phyloP scores from a whole-genome alignment of 2,888 invertebrate genomes.

The Bombylius major region DNA sequence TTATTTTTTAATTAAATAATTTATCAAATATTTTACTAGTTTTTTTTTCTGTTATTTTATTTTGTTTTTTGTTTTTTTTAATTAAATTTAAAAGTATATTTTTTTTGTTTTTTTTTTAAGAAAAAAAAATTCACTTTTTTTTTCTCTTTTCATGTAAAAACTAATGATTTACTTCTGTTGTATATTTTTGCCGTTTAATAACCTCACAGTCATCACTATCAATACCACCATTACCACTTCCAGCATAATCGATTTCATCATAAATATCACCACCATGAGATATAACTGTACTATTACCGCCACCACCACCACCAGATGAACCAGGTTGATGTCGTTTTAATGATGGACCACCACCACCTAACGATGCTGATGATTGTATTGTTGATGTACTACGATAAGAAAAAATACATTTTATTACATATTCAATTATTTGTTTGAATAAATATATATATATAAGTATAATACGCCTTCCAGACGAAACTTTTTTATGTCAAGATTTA shows the following conservation, averaged over 20 bases:
- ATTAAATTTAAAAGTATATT: not conserved
- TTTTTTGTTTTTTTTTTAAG: constrained; percentile 20
- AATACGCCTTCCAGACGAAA: too few relatives aligned
- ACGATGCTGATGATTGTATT: not conserved
- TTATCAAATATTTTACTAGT: constrained; percentile 8
- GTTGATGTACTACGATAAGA: constrained; percentile 1
- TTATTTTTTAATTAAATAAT: not conserved
- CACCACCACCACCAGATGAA: constrained; percentile 11
- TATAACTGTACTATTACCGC: constrained; percentile 12
- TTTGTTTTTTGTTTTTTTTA: constrained; percentile 11
- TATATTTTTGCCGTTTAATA: constrained; percentile 33
- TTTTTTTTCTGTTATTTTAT: constrained; percentile 4
- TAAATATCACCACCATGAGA: constrained; percentile 21
- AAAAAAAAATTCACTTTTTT: too few relatives aligned
- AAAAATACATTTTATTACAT: not conserved
- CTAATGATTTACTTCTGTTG: constrained; percentile 23
- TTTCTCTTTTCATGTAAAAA: not conserved
- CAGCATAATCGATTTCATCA: constrained; percentile 18
- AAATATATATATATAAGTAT: too few relatives aligned
- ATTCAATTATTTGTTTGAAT: too few relatives aligned
- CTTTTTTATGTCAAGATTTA: too few relatives aligned
- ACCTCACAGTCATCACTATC: constrained; percentile 27
- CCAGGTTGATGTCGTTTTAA: constrained; percentile 29
- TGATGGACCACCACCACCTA: constrained; percentile 22
- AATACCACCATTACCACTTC: constrained; percentile 17